A percentile compares a stretch with the other conserved stretches of the same genome.
Evolutionary conservation across 2,797 vertebrate species (phyloP).

Genomic region (Chrysocyon brachyurus): DNA sequence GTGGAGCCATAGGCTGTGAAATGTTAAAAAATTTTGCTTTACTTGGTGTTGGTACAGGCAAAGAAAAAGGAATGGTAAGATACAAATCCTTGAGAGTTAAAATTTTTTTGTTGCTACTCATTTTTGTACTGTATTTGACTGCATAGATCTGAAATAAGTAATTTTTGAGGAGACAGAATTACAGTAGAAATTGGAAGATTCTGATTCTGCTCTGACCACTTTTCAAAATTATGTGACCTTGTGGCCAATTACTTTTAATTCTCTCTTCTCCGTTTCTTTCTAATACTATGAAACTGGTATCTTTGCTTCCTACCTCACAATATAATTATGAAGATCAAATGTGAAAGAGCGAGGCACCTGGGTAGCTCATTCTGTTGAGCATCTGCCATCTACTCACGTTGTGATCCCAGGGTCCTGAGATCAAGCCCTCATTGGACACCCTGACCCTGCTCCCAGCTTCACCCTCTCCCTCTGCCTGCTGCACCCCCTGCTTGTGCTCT

Average conservation of each 20-base stretch:
- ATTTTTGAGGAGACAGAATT: constrained; percentile 7
- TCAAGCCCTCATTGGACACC: too few species aligned
- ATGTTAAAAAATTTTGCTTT: constrained; percentile 99
- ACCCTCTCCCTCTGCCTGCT: too few species aligned
- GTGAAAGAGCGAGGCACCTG: not conserved
- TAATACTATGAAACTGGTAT: constrained; percentile 14
- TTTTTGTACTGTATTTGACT: constrained; percentile 37
- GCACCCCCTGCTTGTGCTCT: too few species aligned
- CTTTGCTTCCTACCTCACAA: not conserved
- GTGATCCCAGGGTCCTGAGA: too few species aligned
- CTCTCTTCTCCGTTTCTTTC: constrained; percentile 41
- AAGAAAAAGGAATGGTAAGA: constrained; percentile 90
- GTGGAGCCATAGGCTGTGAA: constrained; percentile 99
- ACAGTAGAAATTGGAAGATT: constrained; percentile 34
- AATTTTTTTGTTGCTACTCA: not conserved
- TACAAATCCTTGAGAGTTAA: not conserved
- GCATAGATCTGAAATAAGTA: not conserved
- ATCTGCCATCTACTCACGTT: too few species aligned
- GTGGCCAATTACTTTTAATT: constrained; percentile 1
- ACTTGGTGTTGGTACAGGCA: constrained; percentile 94
- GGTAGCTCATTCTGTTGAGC: too few species aligned
- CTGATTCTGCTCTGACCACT: not conserved
- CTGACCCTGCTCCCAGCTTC: too few species aligned
- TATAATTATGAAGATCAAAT: not conserved
- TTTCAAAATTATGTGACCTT: not conserved